Base-by-base conservation (phyloP, 2,797 vertebrate species). In the Carcharodon carcharias region DNA sequence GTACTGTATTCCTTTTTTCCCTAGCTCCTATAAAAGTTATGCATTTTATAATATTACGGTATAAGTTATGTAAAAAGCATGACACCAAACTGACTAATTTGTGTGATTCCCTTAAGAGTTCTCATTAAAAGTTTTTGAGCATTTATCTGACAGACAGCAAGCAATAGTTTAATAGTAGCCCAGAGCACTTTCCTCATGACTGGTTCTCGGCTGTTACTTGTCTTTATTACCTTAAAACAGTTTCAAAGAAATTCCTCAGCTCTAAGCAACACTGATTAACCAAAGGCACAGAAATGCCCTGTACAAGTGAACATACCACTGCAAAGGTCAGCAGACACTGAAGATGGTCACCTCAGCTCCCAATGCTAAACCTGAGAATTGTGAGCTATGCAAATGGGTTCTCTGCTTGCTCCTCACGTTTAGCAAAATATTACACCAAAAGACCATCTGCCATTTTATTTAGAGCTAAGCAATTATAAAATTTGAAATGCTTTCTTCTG, bases 221-320 rank as follows among this genome's bases (percentile, higher is more conserved):
- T 97, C 97, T 97, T 97, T 97, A 98, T 97, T 97, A 97, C 97
- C 97, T 97, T 97, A 97, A 97, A 97, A 97, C 96, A 97, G 96
- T 97, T 97, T 97, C 97, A 97, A 97, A 97, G 97, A 97, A 98
- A 98, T 98, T 97, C 97, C 96, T 97, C 96, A 96, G 97, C 97
- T 97, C 97, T 11, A 3, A 97, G 97, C 97, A 98, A 98, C 97
- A 96, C 96, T 97, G 97, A 97, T 97, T 97, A 97, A 97, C 97
- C 97, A 97, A 96, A 97, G 96, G 96, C 97, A 96, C 97, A 96
- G 96, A 97, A 97, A 97, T 97, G 97, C 95, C 96, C 97, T 97
- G 96, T 96, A 96, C 40, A 96, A 97, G 97, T 96, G 93, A 67
- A 96, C 97, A 96, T 97, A 96, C 97, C 97, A 96, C 97, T 96